These are phyloP conservation scores for Struthio camelus DNA, from an alignment of 2,113 vertebrate genomes.

Conservation along the genomic window DNA sequence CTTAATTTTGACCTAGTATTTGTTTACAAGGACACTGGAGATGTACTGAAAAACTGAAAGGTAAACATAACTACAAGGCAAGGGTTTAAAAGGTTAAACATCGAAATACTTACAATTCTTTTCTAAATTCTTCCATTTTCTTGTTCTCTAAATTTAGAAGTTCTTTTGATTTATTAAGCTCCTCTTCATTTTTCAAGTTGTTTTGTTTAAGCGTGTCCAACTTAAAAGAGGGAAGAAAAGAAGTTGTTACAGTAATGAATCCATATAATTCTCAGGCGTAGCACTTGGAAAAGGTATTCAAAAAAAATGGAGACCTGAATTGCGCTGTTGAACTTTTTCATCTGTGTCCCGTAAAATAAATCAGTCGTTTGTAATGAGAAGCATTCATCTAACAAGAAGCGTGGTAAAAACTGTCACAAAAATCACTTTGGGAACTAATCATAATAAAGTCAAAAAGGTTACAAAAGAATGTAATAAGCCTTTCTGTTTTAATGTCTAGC, in stretches of 20 bases:
- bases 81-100: neutral
- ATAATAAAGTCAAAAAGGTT: neutral
- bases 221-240: constrained; percentile 69
- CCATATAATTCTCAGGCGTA: neutral
- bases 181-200: constrained; percentile 83
- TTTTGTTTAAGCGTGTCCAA: constrained; percentile 85
- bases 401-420: too few species aligned
- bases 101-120: constrained; percentile 86
- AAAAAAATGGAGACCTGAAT: neutral
- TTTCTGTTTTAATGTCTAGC: neutral
- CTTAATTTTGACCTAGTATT: neutral
- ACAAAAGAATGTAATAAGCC: neutral
- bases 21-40: neutral
- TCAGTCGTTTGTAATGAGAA: neutral
- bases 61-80: neutral
- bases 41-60: neutral
- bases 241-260: constrained; percentile 11
- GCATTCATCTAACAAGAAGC: neutral
- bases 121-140: constrained; percentile 82
- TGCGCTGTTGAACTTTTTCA: neutral
- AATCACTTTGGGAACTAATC: too few species aligned
- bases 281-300: neutral
- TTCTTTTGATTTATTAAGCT: constrained; percentile 84
- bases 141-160: constrained; percentile 82
- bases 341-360: neutral